These are phyloP conservation scores for Junonia oenone DNA, from an alignment of 2,888 invertebrate species.

Conservation along the genomic window DNA sequence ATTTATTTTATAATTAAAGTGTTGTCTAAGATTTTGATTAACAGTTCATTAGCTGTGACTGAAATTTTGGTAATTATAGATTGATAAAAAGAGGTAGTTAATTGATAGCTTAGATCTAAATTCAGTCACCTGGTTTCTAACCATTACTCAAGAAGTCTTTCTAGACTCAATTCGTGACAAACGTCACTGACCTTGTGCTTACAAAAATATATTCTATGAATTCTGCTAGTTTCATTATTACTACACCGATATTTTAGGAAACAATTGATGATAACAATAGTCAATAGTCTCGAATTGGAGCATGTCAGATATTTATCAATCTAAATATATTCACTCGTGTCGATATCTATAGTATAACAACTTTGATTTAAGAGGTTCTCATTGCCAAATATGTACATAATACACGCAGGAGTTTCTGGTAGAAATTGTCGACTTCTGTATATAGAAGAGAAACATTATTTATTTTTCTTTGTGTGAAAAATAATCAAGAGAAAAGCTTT, in stretches of 20 bases:
- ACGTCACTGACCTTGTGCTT: conserved; percentile 45
- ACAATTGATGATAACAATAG: conserved; percentile 30
- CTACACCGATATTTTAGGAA: conserved; percentile 26
- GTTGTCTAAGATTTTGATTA: background rate
- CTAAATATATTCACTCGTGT: conserved; percentile 23
- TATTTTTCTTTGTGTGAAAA: no score
- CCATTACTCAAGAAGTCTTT: conserved; percentile 38
- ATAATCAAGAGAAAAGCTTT: no score
- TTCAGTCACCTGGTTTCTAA: background rate
- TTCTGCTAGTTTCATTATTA: conserved; percentile 19
- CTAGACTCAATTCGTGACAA: conserved; percentile 46
- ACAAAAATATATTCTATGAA: conserved; percentile 33
- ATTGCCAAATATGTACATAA: background rate
- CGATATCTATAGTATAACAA: conserved; percentile 15
- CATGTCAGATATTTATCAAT: conserved; percentile 33
- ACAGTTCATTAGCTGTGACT: background rate
- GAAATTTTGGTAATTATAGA: background rate
- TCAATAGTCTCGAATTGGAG: conserved; percentile 32
- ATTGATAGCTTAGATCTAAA: background rate
- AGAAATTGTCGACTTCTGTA: no score
- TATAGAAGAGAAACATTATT: no score
- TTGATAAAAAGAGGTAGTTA: background rate
- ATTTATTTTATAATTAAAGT: background rate
- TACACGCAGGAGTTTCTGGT: background rate
- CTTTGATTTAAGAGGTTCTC: background rate